These are phyloP conservation scores for Athalia circularis DNA, from an alignment of 2,888 invertebrate species.

Conservation along the genomic window DNA sequence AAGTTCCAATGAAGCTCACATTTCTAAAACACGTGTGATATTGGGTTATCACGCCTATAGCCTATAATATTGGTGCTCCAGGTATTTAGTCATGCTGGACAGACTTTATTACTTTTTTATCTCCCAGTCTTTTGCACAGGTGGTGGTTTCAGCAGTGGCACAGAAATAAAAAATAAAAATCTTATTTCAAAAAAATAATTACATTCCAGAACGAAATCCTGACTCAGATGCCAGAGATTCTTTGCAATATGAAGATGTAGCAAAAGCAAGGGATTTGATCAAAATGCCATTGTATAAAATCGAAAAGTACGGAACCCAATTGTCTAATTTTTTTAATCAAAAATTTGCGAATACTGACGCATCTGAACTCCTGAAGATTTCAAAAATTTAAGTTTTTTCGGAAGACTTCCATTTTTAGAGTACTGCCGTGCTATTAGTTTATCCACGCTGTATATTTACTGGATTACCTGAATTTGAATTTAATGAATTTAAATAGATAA, in stretches of 20 bases:
- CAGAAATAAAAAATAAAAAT: constrained; percentile 6
- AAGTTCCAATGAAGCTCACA: not conserved
- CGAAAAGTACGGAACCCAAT: constrained; percentile 58
- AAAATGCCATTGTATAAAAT: constrained; percentile 47
- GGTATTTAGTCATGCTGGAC: not conserved
- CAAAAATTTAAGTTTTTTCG: constrained; percentile 21
- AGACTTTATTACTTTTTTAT: not conserved
- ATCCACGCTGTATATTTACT: not conserved
- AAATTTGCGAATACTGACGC: constrained; percentile 56
- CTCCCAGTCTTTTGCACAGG: not conserved
- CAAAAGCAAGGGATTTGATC: constrained; percentile 45
- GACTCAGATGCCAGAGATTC: constrained; percentile 52
- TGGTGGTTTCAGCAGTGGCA: constrained; percentile 20
- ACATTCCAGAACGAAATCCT: constrained; percentile 53
- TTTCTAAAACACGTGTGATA: constrained; percentile 21
- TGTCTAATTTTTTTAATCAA: constrained; percentile 58
- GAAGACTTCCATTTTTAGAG: not conserved
- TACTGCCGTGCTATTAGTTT: not conserved
- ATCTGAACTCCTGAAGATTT: constrained; percentile 30
- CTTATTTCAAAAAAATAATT: constrained; percentile 47
- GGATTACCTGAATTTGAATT: no score
- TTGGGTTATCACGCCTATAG: not conserved
- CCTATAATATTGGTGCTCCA: not conserved
- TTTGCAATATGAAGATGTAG: constrained; percentile 47
- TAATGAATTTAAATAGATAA: no score